Evolutionary conservation across 2,113 vertebrate genomes (phyloP).

Genomic region (Polyodon spathula): DNA sequence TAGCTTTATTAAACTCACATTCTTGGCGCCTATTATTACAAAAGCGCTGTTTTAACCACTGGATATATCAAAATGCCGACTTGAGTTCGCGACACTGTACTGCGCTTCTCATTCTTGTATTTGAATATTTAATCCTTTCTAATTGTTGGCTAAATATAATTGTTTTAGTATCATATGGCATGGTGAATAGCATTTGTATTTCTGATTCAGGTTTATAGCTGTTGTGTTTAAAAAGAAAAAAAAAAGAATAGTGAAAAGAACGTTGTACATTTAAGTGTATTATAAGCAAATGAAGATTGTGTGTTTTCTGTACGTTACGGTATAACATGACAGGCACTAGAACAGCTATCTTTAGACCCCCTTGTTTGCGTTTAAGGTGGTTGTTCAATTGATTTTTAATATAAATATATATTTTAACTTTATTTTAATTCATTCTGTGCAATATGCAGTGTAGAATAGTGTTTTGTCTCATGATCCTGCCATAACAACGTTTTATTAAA

Average conservation of each 20-base stretch:
- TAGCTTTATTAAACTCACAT: slow-evolving; percentile 91
- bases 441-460: slow-evolving; percentile 97
- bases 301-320: slow-evolving; percentile 86
- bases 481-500: slow-evolving; percentile 60
- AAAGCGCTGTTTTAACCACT: slow-evolving; percentile 86
- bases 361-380: slow-evolving; percentile 73
- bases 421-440: slow-evolving; percentile 96
- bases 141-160: slow-evolving; percentile 98
- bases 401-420: slow-evolving; percentile 71
- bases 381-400: slow-evolving; percentile 79
- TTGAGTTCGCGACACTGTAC: slow-evolving; percentile 97
- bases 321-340: slow-evolving; percentile 96
- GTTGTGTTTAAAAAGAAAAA: slow-evolving; percentile 95
- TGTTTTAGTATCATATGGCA: slow-evolving; percentile 99
- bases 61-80: slow-evolving; percentile 94
- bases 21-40: slow-evolving; percentile 80
- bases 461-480: slow-evolving; percentile 75
- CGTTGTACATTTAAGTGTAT: slow-evolving; percentile 99
- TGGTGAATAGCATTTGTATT: slow-evolving; percentile 99
- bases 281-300: slow-evolving; percentile 98
- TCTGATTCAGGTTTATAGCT: slow-evolving; percentile 97
- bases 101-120: slow-evolving; percentile 98
- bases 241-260: slow-evolving; percentile 81
- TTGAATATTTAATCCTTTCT: slow-evolving; percentile 99
- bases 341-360: slow-evolving; percentile 79